Percentiles rank a stretch among this genome's conserved stretches.
Evolutionary conservation across 2,113 vertebrate genomes (phyloP).

Genomic region (Miniopterus natalensis): DNA sequence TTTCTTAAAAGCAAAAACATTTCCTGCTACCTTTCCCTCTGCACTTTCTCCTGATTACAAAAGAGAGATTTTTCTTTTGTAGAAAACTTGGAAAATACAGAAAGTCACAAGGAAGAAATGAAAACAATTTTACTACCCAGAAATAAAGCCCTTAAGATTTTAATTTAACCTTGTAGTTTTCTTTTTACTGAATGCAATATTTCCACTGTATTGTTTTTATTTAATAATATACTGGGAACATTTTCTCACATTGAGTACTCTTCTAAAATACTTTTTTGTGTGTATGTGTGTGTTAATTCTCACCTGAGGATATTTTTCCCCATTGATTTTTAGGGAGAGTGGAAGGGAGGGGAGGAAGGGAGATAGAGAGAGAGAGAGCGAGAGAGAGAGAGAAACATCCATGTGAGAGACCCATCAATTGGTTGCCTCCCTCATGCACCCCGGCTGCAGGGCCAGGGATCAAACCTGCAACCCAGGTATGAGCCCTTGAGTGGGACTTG

Average conservation of each 20-base stretch:
- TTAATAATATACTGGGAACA: background rate
- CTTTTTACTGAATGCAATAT: background rate
- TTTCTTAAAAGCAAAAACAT: constrained; percentile 56
- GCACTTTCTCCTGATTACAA: constrained; percentile 27
- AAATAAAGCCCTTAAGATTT: constrained; percentile 35
- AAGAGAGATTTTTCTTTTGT: background rate
- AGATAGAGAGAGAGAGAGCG: too few relatives aligned
- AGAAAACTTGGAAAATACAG: constrained; percentile 50
- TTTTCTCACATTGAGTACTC: constrained; percentile 26
- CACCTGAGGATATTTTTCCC: too few relatives aligned
- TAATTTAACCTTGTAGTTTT: background rate
- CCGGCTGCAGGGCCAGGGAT: too few relatives aligned
- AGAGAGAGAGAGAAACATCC: too few relatives aligned
- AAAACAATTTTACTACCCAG: constrained; percentile 1
- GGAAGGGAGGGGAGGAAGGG: too few relatives aligned
- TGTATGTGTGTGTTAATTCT: too few relatives aligned
- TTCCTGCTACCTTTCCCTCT: background rate
- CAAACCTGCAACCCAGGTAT: too few relatives aligned
- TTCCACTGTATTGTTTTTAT: background rate
- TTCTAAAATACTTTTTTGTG: constrained; percentile 38
- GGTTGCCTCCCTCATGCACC: too few relatives aligned
- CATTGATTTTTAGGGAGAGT: too few relatives aligned
- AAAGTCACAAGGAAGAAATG: constrained; percentile 19
- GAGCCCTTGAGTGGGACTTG: too few relatives aligned
- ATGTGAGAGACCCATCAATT: too few relatives aligned